Evolutionary conservation across 2,797 vertebrate species (phyloP).

Genomic region (Myoxocephalus aenaeus): DNA sequence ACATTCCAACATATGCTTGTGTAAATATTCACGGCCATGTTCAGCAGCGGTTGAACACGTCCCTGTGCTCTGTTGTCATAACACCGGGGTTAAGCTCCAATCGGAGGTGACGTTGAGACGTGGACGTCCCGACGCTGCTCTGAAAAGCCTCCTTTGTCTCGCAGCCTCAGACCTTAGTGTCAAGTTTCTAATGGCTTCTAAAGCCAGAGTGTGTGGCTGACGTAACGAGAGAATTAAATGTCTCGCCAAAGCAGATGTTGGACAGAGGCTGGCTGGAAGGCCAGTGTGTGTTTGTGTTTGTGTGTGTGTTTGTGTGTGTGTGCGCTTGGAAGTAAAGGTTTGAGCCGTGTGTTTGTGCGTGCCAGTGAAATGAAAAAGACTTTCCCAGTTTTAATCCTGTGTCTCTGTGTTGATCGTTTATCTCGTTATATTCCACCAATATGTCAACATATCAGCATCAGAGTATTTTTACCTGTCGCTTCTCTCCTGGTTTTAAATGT

Average conservation of each 20-base stretch:
- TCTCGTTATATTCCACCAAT: not conserved
- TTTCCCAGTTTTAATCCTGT: not conserved
- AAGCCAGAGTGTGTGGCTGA: constrained; percentile 52
- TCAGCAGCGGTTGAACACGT: not conserved
- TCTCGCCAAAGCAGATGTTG: constrained; percentile 69
- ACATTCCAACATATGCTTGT: not conserved
- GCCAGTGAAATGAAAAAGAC: not conserved
- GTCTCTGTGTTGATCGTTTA: not conserved
- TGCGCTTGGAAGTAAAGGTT: constrained; percentile 33
- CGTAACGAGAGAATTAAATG: constrained; percentile 61
- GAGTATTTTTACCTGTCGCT: not conserved
- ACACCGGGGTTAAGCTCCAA: constrained; percentile 4
- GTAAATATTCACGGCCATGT: not conserved
- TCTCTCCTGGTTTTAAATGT: not conserved
- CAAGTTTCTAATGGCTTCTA: constrained; percentile 61
- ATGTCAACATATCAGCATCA: not conserved
- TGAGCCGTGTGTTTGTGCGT: not conserved
- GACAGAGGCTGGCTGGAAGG: constrained; percentile 24
- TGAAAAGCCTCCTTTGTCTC: constrained; percentile 73
- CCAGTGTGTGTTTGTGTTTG: not conserved
- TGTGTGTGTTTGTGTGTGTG: not conserved
- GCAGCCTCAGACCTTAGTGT: constrained; percentile 45
- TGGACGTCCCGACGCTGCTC: constrained; percentile 1
- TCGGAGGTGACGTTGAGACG: constrained; percentile 6
- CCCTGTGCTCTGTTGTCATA: constrained; percentile 9